Conservation (phyloP, 1,140 invertebrate species). For the Lepidostoma basale region DNA sequence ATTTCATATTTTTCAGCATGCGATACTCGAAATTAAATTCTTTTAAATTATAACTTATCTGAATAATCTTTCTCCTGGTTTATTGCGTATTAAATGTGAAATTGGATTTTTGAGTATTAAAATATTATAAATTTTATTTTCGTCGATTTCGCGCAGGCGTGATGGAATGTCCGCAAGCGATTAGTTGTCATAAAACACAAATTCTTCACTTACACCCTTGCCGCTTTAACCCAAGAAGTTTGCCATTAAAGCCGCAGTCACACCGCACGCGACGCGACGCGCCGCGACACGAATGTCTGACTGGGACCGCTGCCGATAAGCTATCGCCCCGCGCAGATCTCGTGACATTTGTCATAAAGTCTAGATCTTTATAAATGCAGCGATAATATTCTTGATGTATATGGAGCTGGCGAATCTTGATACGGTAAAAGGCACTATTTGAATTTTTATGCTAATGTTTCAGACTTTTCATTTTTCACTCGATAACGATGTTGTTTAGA, state of each 20-base stretch:
- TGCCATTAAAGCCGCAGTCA: slow-evolving; percentile 11
- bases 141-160: too few relatives aligned
- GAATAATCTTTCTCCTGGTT: too few relatives aligned
- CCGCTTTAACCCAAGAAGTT: slow-evolving; percentile 4
- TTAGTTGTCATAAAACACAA: too few relatives aligned
- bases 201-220: not conserved
- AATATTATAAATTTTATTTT: too few relatives aligned
- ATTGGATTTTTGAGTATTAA: too few relatives aligned
- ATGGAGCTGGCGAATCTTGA: slow-evolving; percentile 1
- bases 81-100: too few relatives aligned
- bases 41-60: too few relatives aligned
- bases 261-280: slow-evolving; percentile 38
- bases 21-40: too few relatives aligned
- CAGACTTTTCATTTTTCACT: slow-evolving; percentile 15
- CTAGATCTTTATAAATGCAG: slow-evolving; percentile 30
- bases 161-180: too few relatives aligned
- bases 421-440: not conserved
- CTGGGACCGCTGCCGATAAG: slow-evolving; percentile 30
- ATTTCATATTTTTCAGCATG: too few relatives aligned
- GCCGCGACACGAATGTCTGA: slow-evolving; percentile 16
- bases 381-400: slow-evolving; percentile 25
- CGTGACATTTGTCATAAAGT: slow-evolving; percentile 42
- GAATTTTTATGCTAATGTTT: slow-evolving; percentile 26
- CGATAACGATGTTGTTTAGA: slow-evolving; percentile 16
- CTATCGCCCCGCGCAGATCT: slow-evolving; percentile 32